Evolutionary conservation across 2,888 invertebrate genomes (phyloP).

Genomic region (Nephrotoma flavescens): DNA sequence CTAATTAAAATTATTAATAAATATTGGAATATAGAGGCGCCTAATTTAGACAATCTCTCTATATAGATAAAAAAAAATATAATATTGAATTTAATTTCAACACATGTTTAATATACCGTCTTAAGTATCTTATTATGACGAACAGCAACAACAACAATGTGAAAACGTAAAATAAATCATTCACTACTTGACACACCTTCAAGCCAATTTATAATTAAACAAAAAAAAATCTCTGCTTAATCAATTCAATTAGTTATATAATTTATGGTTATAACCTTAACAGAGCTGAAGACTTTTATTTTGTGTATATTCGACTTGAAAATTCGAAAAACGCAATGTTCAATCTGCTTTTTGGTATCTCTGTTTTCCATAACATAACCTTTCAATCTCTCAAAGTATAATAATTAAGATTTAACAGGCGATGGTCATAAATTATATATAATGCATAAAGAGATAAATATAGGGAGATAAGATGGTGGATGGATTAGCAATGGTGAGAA

Average conservation of each 20-base stretch:
- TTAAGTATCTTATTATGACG: neutral
- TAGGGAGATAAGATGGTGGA: neutral
- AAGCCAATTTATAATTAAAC: neutral
- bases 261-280: neutral
- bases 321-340: neutral
- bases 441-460: neutral
- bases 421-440: neutral
- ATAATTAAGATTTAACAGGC: neutral
- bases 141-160: neutral
- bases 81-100: neutral
- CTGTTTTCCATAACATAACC: neutral
- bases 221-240: neutral
- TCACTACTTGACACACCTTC: neutral
- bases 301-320: neutral
- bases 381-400: neutral
- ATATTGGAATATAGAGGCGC: neutral
- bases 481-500: neutral
- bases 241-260: neutral
- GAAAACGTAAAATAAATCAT: neutral
- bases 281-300: neutral
- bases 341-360: neutral
- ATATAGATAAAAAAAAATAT: neutral
- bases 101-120: neutral
- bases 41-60: neutral
- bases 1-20: neutral